Base-by-base conservation (phyloP, 2,888 invertebrate species). In the Pammene fasciana region DNA sequence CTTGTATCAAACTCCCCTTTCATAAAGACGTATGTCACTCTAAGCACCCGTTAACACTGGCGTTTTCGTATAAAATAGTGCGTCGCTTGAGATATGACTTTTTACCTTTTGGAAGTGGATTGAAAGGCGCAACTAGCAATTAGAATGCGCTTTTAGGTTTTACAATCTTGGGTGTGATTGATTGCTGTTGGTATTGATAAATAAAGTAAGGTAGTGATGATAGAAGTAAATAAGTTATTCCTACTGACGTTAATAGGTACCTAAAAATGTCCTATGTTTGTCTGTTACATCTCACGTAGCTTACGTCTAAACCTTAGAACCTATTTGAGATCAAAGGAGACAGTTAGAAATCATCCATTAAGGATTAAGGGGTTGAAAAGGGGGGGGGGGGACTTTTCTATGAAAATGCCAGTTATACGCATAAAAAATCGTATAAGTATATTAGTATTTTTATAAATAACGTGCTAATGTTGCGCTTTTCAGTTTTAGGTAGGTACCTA, bases 61-160 rank as follows among this genome's bases (percentile, higher is more conserved):
- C 6, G 6, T n/a, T n/a, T 46, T 46, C 8, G 6, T 54, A 54
- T n/a, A 54, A 5, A 3, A 50, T 50, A 0, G 18, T 10, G 8
- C 3, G 34, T 0, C 4, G 34, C 54, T 34, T 11, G 34, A 13
- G n/a, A 26, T 26, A 26, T 4, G 45, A 45, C 26, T n/a, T 45
- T 45, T 59, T 57, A 6, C 7, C 5, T 57, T 57, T 59, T 18
- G 26, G n/a, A 18, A 26, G 13, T 5, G 18, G 3, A 41, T 57
- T 66, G 48, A 57, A 43, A 52, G 50, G 48, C 38, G 13, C 45
- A 36, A 41, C 34, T 10, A n/a, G 55, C 64, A 65, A 65, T 65
- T 55, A 54, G 54, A 65, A 34, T 62, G 62, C 50, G 55, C 55
- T 45, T 55, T 65, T 65, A 65, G 64, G 14, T 45, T 54, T 45